These are phyloP conservation scores for Calcarius lapponicus DNA, from an alignment of 2,797 vertebrate genomes.

Conservation along the genomic window DNA sequence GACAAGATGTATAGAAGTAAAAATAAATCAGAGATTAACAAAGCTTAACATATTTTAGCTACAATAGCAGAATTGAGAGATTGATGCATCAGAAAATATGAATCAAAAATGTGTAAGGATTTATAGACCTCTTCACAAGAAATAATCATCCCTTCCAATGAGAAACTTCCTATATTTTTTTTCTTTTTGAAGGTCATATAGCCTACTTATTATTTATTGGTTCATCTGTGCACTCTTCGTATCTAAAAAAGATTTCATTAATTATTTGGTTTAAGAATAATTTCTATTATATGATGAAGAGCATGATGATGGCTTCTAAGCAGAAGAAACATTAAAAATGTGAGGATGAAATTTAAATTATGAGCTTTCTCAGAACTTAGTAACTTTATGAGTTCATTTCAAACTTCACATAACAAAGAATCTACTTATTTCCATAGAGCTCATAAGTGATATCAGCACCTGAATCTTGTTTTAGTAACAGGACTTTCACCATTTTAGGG, in stretches of 20 bases:
- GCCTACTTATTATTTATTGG: background rate
- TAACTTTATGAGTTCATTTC: background rate
- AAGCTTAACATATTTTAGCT: background rate
- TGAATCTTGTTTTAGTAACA: background rate
- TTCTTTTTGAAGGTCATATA: background rate
- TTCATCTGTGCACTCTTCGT: background rate
- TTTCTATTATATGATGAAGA: background rate
- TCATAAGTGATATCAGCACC: background rate
- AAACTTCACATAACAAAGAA: background rate
- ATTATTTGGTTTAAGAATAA: background rate
- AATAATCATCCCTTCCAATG: background rate
- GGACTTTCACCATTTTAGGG: background rate
- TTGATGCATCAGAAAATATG: background rate
- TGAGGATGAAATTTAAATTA: background rate
- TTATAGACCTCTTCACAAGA: background rate
- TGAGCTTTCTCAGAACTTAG: background rate
- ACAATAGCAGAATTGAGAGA: background rate
- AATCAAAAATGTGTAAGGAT: background rate
- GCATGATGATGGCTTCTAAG: background rate
- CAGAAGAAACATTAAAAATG: background rate
- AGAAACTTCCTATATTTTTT: background rate
- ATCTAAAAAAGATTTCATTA: background rate
- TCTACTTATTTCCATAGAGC: background rate
- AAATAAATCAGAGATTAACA: background rate
- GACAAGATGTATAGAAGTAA: background rate